Evolutionary conservation across 2,888 invertebrate genomes (phyloP), one percentile per base, ranked within the genome.

Genomic region (Erebia epiphron): DNA sequence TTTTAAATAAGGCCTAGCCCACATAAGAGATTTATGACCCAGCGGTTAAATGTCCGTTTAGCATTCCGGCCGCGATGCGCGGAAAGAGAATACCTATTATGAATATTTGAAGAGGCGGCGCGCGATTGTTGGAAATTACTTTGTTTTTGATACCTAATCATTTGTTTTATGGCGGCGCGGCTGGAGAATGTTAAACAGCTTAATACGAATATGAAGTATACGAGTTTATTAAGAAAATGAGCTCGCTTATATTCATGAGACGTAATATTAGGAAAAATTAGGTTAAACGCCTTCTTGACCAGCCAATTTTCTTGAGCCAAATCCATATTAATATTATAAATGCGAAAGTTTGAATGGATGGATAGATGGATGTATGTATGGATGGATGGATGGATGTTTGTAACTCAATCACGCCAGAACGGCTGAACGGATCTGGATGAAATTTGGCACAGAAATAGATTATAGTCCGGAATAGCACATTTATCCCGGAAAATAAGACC

Each of bases 151-250:
- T 67, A 65, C 70, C 56, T 57, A 63, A 70, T 67, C 71, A 71
- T 73, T 71, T 71, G 60, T 69, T 70, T 73, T 67, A 70, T 49
- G 62, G 64, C 61, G 58, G 56, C 61, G 69, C 71, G 60, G 66
- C 71, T 69, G 63, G 57, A 50, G 72, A 66, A 43, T 71, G 63
- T 60, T 60, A 64, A 72, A 67, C 63, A 52, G 52, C 21, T 67
- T 46, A 61, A 62, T 62, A 62, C 49, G 62, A 62, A 14, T 62
- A 21, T 52, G 16, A 50, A 50, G 5, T 50, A 7, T n/a, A 50
- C 52, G 52, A 18, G 16, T 18, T 18, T 18, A 54, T 54, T 54
- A 16, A 16, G 18, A 14, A 50, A 50, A 50, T 50, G n/a, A 50
- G 50, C n/a, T n/a, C n/a, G 2, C 13, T 50, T 50, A n/a, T 7